Base-by-base conservation (phyloP, 1,140 invertebrate species). In the Heliconius himera region DNA sequence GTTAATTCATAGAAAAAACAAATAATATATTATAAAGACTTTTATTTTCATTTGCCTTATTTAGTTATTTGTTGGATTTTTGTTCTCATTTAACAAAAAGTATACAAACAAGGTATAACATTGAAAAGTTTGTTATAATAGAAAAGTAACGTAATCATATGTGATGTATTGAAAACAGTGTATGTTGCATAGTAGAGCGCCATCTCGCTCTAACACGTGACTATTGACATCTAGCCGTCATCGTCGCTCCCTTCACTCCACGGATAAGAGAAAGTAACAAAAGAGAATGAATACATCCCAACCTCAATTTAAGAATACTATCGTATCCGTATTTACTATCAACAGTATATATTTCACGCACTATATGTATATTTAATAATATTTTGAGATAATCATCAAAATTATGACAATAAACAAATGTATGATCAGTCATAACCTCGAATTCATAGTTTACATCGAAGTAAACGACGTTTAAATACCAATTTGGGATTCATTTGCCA, bases 181-280 rank as follows among this genome's bases (percentile, higher is more conserved):
- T 79, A 86, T 84, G 77, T 91, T 74, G 82, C 80, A 82, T 84
- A 85, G 80, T 91, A 90, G 87, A 85, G 87, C 86, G 82, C 83
- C 82, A 75, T 94, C 93, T 87, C 90, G 75, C 81, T 94, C 88
- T 71, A 79, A 75, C 85, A 38, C 70, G 78, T 70, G 36, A 46
- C 74, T 38, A 73, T 76, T 73, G 74, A 66, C 75, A 84, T 89
- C 83, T 81, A 77, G 72, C 86, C 70, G 82, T 93, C 91, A 82
- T 86, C 78, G 80, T 93, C 88, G 70, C 88, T 91, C 92, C 92
- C 90, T 93, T 93, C 92, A 93, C 93, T 93, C 82, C 81, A 87
- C 84, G 85, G 88, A 85, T 90, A 93, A 93, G 93, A 94, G 93
- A 94, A 94, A 94, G 93, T 94, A 93, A 91, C 90, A 89, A 91